phyloP scores from a whole-genome alignment of 2,113 vertebrate species.

The Tachycineta bicolor region DNA sequence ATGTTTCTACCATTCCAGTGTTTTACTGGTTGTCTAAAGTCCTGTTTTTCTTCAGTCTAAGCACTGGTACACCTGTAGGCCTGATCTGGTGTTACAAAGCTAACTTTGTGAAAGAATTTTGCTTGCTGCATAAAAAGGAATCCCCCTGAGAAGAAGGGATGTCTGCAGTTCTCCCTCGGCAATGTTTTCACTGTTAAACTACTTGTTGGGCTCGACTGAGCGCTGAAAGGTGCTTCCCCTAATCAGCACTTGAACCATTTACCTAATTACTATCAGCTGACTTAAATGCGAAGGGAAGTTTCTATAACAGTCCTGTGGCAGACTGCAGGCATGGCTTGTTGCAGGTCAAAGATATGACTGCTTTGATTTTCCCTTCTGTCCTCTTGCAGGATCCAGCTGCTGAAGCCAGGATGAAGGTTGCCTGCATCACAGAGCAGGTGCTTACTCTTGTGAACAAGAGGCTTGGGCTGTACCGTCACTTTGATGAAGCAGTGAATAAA shows the following conservation, averaged over 20 bases:
- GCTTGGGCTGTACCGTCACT: conserved; percentile 93
- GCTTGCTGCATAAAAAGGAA: not conserved
- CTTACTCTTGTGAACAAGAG: conserved; percentile 96
- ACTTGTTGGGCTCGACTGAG: not conserved
- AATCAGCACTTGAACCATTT: not conserved
- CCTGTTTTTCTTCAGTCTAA: not conserved
- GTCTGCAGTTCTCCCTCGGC: not conserved
- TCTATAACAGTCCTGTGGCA: not conserved
- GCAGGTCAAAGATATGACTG: not conserved
- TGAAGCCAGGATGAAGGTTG: conserved; percentile 98
- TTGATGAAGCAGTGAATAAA: conserved; percentile 94
- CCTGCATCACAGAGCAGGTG: conserved; percentile 97
- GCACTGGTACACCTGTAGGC: not conserved
- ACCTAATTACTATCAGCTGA: not conserved
- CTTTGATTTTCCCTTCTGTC: not conserved
- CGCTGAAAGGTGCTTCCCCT: not conserved
- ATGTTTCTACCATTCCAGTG: not conserved
- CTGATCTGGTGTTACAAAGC: not conserved
- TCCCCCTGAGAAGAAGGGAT: not conserved
- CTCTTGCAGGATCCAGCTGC: conserved; percentile 90
- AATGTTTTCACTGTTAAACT: not conserved
- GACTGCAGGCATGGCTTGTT: not conserved
- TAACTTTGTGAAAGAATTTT: not conserved
- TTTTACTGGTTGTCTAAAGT: not conserved
- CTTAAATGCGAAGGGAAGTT: not conserved